phyloP scores from a whole-genome alignment of 37 sponge, comb jelly and placozoan species.

The Bolinopsis microptera region DNA sequence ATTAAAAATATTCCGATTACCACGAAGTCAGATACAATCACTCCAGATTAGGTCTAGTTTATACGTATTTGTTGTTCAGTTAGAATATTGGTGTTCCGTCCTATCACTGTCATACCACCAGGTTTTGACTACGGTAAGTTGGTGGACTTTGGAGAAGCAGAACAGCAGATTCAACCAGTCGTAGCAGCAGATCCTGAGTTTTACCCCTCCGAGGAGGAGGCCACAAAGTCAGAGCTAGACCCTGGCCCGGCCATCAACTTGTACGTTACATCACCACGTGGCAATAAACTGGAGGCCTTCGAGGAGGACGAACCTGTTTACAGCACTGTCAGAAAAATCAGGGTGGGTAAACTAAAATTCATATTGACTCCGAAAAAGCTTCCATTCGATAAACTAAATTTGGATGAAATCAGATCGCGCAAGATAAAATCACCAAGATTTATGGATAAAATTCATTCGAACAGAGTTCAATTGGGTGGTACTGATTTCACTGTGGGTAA shows the following conservation, averaged over 20 bases:
- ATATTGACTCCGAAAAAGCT: neutral
- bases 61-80: too few relatives aligned
- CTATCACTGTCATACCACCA: too few relatives aligned
- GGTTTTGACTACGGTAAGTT: slow-evolving; percentile 10
- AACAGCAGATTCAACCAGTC: neutral
- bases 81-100: too few relatives aligned
- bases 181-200: neutral
- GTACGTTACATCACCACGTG: neutral
- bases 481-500: neutral
- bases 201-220: neutral
- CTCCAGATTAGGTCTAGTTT: too few relatives aligned
- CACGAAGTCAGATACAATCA: too few relatives aligned
- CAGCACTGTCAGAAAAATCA: slow-evolving; percentile 25
- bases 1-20: too few relatives aligned
- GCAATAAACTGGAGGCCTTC: neutral
- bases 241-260: neutral
- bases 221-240: neutral
- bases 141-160: neutral
- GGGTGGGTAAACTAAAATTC: neutral
- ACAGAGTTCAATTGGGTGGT: neutral
- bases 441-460: neutral
- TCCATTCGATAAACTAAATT: neutral
- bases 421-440: neutral
- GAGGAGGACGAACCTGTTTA: slow-evolving; percentile 24
- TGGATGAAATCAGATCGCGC: neutral